A percentile compares a stretch with the other conserved stretches of the same genome.
These are phyloP conservation scores for Sinosuthora webbiana DNA, from an alignment of 2,113 vertebrate species.

Conservation along the genomic window DNA sequence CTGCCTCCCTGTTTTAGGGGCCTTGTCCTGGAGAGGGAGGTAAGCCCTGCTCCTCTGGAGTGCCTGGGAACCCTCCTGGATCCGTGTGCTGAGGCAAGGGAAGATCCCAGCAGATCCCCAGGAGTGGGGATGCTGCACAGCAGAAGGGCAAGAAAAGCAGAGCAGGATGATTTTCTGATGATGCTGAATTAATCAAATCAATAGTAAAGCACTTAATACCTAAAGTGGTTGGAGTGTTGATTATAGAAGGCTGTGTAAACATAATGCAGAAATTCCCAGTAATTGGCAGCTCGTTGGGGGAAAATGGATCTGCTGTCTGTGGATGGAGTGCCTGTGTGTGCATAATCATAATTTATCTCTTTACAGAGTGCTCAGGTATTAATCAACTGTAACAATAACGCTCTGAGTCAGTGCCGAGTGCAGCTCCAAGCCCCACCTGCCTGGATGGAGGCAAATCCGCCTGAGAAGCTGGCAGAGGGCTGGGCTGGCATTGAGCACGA, in stretches of 20 bases:
- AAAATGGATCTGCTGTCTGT: neutral
- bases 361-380: conserved; percentile 3
- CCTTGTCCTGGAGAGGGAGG: neutral
- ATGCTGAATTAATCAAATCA: neutral
- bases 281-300: conserved; percentile 6
- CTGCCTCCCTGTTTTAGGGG: neutral
- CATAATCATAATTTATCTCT: neutral
- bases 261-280: neutral
- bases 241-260: conserved; percentile 22
- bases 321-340: neutral
- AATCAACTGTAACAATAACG: neutral
- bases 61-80: neutral
- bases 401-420: neutral
- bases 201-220: conserved; percentile 18
- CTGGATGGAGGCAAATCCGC: neutral
- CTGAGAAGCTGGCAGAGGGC: neutral
- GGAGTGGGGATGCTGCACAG: accelerated
- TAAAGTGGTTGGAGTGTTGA: conserved; percentile 6
- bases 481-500: neutral
- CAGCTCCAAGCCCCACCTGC: neutral
- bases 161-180: neutral
- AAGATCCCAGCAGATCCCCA: neutral
- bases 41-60: neutral
- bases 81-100: accelerated
- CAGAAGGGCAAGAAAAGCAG: neutral